Percentiles rank a stretch among this genome's conserved stretches.
phyloP scores from a whole-genome alignment of 2,113 vertebrate genomes.

The Enhydra lutris region DNA sequence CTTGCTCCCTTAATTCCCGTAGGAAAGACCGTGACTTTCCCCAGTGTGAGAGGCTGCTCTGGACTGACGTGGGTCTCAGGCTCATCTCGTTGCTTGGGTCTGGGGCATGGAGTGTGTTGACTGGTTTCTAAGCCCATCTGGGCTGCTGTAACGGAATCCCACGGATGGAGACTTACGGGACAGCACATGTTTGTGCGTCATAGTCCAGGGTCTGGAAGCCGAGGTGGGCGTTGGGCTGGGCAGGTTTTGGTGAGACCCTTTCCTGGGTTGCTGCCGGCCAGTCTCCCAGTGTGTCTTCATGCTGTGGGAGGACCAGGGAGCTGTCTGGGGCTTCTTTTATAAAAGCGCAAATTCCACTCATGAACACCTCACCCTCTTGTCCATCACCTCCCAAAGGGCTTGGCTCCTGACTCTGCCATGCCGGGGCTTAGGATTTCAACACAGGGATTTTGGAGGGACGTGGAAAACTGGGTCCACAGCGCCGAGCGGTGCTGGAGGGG shows the following conservation, averaged over 20 bases:
- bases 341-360: not conserved
- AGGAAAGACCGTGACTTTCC: not conserved
- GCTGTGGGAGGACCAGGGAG: not conserved
- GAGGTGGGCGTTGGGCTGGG: accelerated
- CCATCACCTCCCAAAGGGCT: not conserved
- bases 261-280: too few species aligned
- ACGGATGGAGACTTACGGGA: not conserved
- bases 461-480: not conserved
- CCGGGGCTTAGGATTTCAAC: not conserved
- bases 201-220: not conserved
- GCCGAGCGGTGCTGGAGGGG: not conserved
- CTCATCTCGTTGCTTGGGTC: too few species aligned
- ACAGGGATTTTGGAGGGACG: too few species aligned
- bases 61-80: too few species aligned
- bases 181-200: not conserved
- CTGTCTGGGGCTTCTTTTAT: not conserved
- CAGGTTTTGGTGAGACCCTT: not conserved
- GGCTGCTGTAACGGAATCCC: not conserved
- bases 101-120: not conserved
- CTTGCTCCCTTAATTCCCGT: not conserved
- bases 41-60: not conserved
- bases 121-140: not conserved
- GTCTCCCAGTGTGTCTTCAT: not conserved
- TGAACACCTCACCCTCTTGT: not conserved
- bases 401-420: not conserved